A percentile compares a stretch with the other conserved stretches of the same genome.
Conservation (phyloP, 2,888 invertebrate species). For the Ptychoptera contaminata region DNA sequence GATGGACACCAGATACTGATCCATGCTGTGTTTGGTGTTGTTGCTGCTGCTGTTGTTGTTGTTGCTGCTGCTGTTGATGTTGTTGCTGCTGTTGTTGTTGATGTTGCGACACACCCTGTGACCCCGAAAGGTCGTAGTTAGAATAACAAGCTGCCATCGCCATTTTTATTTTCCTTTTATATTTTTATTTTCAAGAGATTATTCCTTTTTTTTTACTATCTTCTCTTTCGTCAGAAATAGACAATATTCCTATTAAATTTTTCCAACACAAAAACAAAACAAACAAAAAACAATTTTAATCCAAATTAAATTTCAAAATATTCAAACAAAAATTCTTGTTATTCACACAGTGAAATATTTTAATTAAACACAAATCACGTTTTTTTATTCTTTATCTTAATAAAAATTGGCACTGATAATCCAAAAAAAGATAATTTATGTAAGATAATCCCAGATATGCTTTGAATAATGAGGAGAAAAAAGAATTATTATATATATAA, state of each 20-base stretch:
- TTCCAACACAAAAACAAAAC: too few species aligned
- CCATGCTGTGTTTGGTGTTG: slow-evolving; percentile 12
- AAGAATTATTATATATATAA: neutral
- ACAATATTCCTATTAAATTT: too few species aligned
- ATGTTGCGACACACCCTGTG: slow-evolving; percentile 23
- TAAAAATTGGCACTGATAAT: slow-evolving; percentile 6
- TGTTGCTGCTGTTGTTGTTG: slow-evolving; percentile 19
- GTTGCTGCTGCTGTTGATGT: slow-evolving; percentile 15
- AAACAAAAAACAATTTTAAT: too few species aligned
- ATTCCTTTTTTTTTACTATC: too few species aligned
- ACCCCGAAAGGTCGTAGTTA: slow-evolving; percentile 28
- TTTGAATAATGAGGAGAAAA: neutral
- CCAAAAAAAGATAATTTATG: slow-evolving; percentile 1
- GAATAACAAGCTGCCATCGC: slow-evolving; percentile 32
- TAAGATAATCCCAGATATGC: slow-evolving; percentile 3
- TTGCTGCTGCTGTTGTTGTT: slow-evolving; percentile 10
- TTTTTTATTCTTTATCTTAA: neutral
- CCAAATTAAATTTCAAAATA: too few species aligned
- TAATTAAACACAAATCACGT: too few species aligned
- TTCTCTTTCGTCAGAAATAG: too few species aligned
- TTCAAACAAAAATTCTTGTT: too few species aligned
- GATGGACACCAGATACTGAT: slow-evolving; percentile 4
- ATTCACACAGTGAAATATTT: too few species aligned
- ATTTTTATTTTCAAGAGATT: neutral
- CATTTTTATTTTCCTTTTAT: slow-evolving; percentile 15